phyloP scores from a whole-genome alignment of 1,140 invertebrate genomes.

The Scaptomyza montana region DNA sequence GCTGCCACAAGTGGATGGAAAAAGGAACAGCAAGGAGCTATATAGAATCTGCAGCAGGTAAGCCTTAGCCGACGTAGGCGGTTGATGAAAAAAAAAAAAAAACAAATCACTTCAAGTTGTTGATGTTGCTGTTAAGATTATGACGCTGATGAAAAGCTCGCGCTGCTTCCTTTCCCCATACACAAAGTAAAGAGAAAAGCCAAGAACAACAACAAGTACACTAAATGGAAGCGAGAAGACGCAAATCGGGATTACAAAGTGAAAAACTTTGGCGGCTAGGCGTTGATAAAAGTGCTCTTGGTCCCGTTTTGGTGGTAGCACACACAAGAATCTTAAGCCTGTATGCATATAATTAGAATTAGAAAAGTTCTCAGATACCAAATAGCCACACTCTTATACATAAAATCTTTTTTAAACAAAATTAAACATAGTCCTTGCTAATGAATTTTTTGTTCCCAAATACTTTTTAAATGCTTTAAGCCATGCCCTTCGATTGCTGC shows the following conservation, averaged over 20 bases:
- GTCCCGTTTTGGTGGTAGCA: constrained; percentile 32
- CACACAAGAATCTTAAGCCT: constrained; percentile 48
- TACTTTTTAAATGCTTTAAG: constrained; percentile 7
- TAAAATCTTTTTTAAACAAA: constrained; percentile 2
- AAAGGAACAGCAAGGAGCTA: neutral
- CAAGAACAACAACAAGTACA: constrained; percentile 46
- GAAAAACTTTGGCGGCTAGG: constrained; percentile 74
- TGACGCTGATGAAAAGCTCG: constrained; percentile 80
- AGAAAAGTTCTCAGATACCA: constrained; percentile 36
- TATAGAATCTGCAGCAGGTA: constrained; percentile 45
- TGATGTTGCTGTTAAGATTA: constrained; percentile 81
- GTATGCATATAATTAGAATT: constrained; percentile 69
- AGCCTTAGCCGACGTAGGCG: constrained; percentile 61
- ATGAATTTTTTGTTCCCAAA: constrained; percentile 12
- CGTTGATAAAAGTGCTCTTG: constrained; percentile 67
- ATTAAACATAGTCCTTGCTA: constrained; percentile 6
- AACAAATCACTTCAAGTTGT: constrained; percentile 82
- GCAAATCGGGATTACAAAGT: constrained; percentile 69
- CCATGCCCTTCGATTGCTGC: neutral
- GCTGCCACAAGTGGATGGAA: constrained; percentile 48
- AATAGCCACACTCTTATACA: neutral
- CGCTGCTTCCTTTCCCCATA: constrained; percentile 51
- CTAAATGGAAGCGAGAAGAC: constrained; percentile 32
- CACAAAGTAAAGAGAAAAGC: constrained; percentile 39
- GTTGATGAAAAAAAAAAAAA: constrained; percentile 57